A percentile compares a stretch with the other conserved stretches of the same genome.
phyloP scores from a whole-genome alignment of 1,140 invertebrate species.

The Papilio aristodemus region DNA sequence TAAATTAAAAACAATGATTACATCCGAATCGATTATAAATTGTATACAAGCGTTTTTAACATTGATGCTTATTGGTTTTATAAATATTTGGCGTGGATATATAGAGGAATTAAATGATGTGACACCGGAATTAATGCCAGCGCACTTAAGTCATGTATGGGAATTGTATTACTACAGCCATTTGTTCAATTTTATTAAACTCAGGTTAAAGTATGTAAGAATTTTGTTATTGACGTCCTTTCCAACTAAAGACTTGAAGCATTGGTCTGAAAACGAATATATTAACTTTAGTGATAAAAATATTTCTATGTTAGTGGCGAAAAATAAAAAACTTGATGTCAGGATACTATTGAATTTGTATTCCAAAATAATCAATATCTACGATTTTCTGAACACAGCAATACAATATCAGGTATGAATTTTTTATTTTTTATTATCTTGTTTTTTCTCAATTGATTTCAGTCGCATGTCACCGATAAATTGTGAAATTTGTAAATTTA shows the following conservation, averaged over 20 bases:
- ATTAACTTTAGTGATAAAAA: constrained; percentile 27
- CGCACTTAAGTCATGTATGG: background rate
- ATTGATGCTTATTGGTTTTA: background rate
- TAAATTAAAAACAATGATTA: constrained; percentile 19
- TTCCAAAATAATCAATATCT: constrained; percentile 56
- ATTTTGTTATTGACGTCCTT: constrained; percentile 21
- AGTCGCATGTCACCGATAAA: too few species aligned
- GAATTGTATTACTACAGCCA: constrained; percentile 37
- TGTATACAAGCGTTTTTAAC: constrained; percentile 23
- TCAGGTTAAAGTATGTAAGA: constrained; percentile 27
- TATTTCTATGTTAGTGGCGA: background rate
- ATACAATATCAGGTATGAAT: constrained; percentile 66
- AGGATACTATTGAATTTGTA: constrained; percentile 60
- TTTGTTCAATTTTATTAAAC: constrained; percentile 33
- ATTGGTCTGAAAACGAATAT: background rate
- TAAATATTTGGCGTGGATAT: background rate
- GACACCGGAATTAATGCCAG: background rate
- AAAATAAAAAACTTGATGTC: constrained; percentile 44
- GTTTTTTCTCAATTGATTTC: too few species aligned
- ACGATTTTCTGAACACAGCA: constrained; percentile 56
- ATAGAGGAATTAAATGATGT: background rate
- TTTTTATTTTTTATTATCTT: background rate
- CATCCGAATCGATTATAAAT: constrained; percentile 12
- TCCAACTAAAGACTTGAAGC: background rate
- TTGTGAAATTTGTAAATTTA: too few species aligned